Evolutionary conservation across 2,888 invertebrate species (phyloP), one percentile per base, ranked within the genome.

Genomic region (Ophion ellenae): DNA sequence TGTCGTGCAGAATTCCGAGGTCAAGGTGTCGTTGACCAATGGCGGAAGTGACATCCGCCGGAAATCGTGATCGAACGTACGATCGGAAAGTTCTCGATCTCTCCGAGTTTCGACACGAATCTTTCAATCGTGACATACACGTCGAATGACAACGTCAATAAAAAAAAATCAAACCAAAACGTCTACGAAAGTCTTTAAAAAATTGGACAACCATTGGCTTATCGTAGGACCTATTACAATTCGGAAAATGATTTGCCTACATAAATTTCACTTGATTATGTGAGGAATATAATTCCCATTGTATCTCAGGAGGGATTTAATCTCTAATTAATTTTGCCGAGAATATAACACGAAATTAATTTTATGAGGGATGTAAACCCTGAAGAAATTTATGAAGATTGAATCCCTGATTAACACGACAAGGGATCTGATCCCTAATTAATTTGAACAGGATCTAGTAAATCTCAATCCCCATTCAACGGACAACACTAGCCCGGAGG

Each of bases 31-130:
- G 83, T 70, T 88, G 86, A 87, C 87, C 86, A 87, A 82, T 87
- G 81, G 81, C 87, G 89, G 89, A 89, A 89, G 88, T 87, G 36
- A 81, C 85, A 83, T 89, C 88, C 89, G 88, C 86, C 89, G 88
- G 88, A 88, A 88, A 77, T 86, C 81, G 85, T 85, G 86, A 87
- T 87, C 80, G 77, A 84, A 77, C 75, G 70, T 64, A 61, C 28
- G 61, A 20, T 61, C 11, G 45, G 7, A 47, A 20, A 32, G 14
- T 47, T 78, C 69, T 61, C 69, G 5, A 59, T 67, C 67, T 69
- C 69, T 17, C 69, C 20, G 36, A 57, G 24, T 45, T 63, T 20
- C 36, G n/a, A 14, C 36, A 17, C 9, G 24, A 57, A 70, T 53
- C 28, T 70, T 70, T 53, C 20, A 28, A 53, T 28, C 53, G 17